Evolutionary conservation across 2,888 invertebrate species (phyloP), one percentile per base, ranked within the genome.

Genomic region (Tipula confusa): DNA sequence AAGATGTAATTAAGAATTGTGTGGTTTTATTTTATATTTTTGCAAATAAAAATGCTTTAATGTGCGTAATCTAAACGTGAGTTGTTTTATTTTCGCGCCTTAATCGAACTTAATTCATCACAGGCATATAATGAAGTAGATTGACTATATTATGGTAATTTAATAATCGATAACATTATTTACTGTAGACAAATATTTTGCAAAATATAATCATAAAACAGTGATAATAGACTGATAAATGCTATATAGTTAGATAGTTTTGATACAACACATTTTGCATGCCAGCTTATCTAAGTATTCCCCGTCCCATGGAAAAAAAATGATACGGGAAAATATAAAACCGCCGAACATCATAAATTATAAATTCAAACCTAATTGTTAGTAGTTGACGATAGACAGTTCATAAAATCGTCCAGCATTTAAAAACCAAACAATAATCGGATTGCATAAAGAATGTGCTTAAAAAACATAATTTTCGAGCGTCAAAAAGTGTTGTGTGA

Each of bases 1-100:
- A 87, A 86, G 84, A 43, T 87, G 11, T 86, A 86, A 84, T 29
- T 43, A n/a, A n/a, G 64, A n/a, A 7, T 64, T 7, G 3, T 64
- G n/a, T 38, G 3, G 31, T 31, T n/a, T n/a, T 13, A 13, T 64
- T 64, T 64, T 38, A 13, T 24, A 64, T 64, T 24, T 9, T 64
- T 24, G n/a, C 24, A 7, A 64, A 64, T 64, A 64, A 64, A 64
- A 64, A 64, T 64, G 24, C 64, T 64, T 64, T 64, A 64, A 64
- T 64, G 24, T 64, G 24, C 15, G n/a, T 43, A 43, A n/a, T 2
- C 13, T 43, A 43, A 64, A 64, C 4, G 33, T 33, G 6, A 38
- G n/a, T 38, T 38, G 1, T 38, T 13, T 13, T 38, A 38, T 2
- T 38, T 38, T 9, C 13, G 13, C 1, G 9, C 38, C 38, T 13